These are phyloP conservation scores for Tetrax tetrax DNA, from an alignment of 2,113 vertebrate species.

Conservation along the genomic window DNA sequence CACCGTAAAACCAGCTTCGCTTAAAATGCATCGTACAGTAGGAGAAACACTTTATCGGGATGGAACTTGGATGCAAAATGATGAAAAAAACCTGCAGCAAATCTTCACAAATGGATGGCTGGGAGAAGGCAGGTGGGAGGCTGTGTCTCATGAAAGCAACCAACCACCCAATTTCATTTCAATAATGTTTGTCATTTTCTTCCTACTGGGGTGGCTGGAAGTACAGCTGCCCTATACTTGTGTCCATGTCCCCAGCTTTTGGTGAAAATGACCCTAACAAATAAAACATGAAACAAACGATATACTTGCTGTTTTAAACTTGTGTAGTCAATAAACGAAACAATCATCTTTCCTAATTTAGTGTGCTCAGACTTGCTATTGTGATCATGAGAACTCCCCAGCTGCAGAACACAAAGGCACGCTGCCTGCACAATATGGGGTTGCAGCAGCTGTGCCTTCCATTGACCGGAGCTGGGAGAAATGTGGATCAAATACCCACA, in stretches of 20 bases:
- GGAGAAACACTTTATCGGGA: too few species aligned
- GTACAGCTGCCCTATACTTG: conserved; percentile 62
- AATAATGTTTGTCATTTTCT: conserved; percentile 64
- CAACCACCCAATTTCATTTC: conserved; percentile 57
- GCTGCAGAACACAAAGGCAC: conserved; percentile 69
- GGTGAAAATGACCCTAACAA: conserved; percentile 69
- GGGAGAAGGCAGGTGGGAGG: conserved; percentile 60
- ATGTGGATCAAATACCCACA: conserved; percentile 4
- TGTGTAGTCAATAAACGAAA: conserved; percentile 57
- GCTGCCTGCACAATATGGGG: conserved; percentile 36
- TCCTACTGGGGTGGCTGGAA: conserved; percentile 47
- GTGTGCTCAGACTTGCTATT: conserved; percentile 45
- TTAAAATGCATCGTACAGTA: too few species aligned
- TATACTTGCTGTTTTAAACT: conserved; percentile 57
- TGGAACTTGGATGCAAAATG: not conserved
- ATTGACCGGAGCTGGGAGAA: conserved; percentile 26
- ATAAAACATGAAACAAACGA: conserved; percentile 69
- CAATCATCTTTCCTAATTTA: conserved; percentile 63
- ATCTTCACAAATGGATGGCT: conserved; percentile 6
- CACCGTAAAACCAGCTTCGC: not conserved
- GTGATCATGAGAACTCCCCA: conserved; percentile 69
- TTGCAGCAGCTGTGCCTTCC: conserved; percentile 57
- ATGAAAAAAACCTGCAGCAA: not conserved
- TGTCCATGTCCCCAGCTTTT: conserved; percentile 35
- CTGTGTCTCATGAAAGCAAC: conserved; percentile 34